phyloP scores from a whole-genome alignment of 1,140 invertebrate species.

The Drosophila lacteicornis region DNA sequence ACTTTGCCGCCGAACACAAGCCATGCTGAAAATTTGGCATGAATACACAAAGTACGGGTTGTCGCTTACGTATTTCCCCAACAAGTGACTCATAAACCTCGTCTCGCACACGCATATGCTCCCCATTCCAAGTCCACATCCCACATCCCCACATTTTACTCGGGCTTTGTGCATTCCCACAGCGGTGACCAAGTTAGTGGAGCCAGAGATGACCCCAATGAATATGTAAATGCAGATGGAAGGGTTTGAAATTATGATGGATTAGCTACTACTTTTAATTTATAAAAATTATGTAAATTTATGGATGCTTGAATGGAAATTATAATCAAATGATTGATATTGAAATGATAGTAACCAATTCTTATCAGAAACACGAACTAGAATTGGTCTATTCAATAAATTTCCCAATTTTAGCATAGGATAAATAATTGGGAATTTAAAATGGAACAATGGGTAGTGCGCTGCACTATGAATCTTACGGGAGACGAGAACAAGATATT shows the following conservation, averaged over 20 bases:
- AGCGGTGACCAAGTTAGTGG: slow-evolving; percentile 2
- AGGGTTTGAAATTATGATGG: slow-evolving; percentile 1
- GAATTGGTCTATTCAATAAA: background rate
- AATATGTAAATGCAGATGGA: background rate
- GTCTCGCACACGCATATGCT: slow-evolving; percentile 21
- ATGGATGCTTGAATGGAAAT: background rate
- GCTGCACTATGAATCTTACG: too few species aligned
- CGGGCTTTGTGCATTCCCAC: slow-evolving; percentile 19
- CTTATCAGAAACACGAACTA: background rate
- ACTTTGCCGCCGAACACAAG: slow-evolving; percentile 23
- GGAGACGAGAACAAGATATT: too few species aligned
- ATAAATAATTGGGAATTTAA: too few species aligned
- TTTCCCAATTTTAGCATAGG: background rate
- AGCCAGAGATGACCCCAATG: background rate
- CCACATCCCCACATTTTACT: background rate
- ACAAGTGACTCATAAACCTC: slow-evolving; percentile 31
- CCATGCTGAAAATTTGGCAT: slow-evolving; percentile 17
- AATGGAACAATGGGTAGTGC: too few species aligned
- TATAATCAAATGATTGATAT: too few species aligned
- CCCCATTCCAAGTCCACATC: slow-evolving; percentile 1
- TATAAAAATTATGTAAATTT: too few species aligned
- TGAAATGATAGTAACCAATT: too few species aligned
- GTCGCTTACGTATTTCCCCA: slow-evolving; percentile 32
- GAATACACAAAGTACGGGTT: background rate
- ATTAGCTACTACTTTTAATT: background rate